Evolutionary conservation across 2,113 vertebrate genomes (phyloP).

Genomic region (Ammodytes marinus): DNA sequence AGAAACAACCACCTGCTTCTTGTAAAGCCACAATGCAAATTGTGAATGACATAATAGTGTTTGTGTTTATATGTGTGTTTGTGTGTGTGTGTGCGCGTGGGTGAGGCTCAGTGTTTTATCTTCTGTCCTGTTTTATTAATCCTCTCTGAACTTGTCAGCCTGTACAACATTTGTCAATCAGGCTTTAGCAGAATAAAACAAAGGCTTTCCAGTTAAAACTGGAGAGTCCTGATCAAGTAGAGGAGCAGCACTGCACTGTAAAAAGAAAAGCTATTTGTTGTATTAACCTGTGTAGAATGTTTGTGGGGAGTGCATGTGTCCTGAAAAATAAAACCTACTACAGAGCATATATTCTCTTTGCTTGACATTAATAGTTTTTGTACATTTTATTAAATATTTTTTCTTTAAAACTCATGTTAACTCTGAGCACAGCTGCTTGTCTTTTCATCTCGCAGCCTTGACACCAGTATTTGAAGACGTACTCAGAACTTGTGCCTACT

Average conservation of each 20-base stretch:
- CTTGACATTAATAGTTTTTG: not conserved
- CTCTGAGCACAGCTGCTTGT: no score
- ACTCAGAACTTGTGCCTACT: no score
- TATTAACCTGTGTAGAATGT: not conserved
- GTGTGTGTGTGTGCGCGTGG: not conserved
- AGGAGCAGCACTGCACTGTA: slow-evolving; percentile 20
- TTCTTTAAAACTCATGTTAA: no score
- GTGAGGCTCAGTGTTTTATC: slow-evolving; percentile 36
- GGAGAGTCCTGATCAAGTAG: not conserved
- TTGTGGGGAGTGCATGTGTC: not conserved
- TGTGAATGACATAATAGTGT: slow-evolving; percentile 31
- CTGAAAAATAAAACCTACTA: not conserved
- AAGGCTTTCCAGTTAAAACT: slow-evolving; percentile 29
- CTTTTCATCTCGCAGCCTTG: no score
- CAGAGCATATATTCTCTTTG: not conserved
- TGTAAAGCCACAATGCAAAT: slow-evolving; percentile 51
- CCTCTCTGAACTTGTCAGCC: slow-evolving; percentile 42
- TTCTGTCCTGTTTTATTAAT: slow-evolving; percentile 49
- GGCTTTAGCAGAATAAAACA: slow-evolving; percentile 36
- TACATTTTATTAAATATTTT: not conserved
- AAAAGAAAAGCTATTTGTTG: not conserved
- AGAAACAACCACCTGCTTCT: slow-evolving; percentile 51
- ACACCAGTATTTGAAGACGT: no score
- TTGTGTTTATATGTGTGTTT: slow-evolving; percentile 16
- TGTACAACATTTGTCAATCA: slow-evolving; percentile 48